Base-by-base conservation (phyloP, 1,140 invertebrate species). In the Trachymyrmex cornetzi region DNA sequence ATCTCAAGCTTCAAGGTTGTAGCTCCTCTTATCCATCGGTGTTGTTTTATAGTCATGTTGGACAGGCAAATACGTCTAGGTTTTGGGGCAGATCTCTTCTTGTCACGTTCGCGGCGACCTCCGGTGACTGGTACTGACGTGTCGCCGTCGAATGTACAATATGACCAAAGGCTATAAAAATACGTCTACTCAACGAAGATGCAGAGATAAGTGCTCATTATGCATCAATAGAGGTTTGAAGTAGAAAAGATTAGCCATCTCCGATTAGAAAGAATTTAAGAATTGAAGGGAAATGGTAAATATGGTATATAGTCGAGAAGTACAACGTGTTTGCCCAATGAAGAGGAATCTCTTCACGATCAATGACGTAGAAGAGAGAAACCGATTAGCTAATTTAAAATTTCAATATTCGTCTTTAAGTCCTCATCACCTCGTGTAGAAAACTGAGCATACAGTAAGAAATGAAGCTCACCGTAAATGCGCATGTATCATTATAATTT, bases 11-110 rank as follows among this genome's bases (percentile, higher is more conserved):
- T 61, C 88, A 89, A 90, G 89, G 88, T 67, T 87, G 71, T n/a
- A 27, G 38, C 9, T 44, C 69, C 55, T 50, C 59, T 57, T 66
- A 75, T 75, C 74, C 85, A 74, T 87, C 88, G 66, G 86, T 90
- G 88, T 89, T 90, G 88, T 90, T 90, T 90, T 90, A 89, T 80
- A 90, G 71, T 79, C 59, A 75, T 57, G 79, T 74, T 74, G 53
- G 57, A 79, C 69, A 22, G 24, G 14, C 80, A 75, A 84, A 84
- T 38, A 84, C 55, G 38, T 48, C 38, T 75, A 22, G 71, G 67
- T 82, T 82, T 19, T 67, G 55, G 79, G 34, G 24, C 55, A 61
- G 57, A 75, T 84, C 69, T 50, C 24, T 16, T 75, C 80, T 50
- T 50, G 80, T 61, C 80, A 44, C 67, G 67, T 38, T 22, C 79